These are phyloP conservation scores for Alloplasta piceator DNA, from an alignment of 2,888 invertebrate species.

Conservation along the genomic window DNA sequence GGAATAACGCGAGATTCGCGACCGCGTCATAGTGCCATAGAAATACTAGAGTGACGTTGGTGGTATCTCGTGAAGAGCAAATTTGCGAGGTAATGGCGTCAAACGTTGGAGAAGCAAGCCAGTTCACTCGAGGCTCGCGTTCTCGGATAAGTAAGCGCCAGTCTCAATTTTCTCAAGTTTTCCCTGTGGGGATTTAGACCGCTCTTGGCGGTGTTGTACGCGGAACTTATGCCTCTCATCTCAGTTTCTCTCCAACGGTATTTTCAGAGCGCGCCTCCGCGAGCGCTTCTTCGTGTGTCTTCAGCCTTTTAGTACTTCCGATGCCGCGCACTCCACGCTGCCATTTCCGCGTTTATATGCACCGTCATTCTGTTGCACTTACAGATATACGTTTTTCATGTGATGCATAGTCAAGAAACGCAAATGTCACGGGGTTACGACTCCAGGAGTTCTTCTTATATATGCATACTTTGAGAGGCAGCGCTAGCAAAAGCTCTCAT, in stretches of 20 bases:
- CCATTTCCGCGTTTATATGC: background rate
- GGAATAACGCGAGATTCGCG: constrained; percentile 25
- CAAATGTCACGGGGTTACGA: too few relatives aligned
- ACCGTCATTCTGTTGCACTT: background rate
- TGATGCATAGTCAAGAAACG: too few relatives aligned
- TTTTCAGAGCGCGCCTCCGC: background rate
- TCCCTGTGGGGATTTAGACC: constrained; percentile 45
- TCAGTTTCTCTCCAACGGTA: constrained; percentile 7
- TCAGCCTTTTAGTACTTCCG: constrained; percentile 74
- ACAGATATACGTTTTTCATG: background rate
- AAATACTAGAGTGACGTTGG: background rate
- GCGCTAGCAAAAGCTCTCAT: background rate
- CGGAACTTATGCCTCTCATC: constrained; percentile 27
- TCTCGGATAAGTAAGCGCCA: constrained; percentile 53
- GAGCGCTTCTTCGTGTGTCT: too few relatives aligned
- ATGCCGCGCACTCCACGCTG: constrained; percentile 66
- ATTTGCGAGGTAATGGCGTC: constrained; percentile 46
- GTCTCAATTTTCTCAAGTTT: constrained; percentile 61
- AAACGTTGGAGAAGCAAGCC: constrained; percentile 42
- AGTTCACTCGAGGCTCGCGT: constrained; percentile 48
- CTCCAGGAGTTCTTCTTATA: too few relatives aligned
- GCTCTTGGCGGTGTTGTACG: constrained; percentile 10
- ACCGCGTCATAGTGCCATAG: background rate
- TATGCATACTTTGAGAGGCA: background rate
- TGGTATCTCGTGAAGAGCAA: constrained; percentile 23